Evolutionary conservation across 2,888 invertebrate species (phyloP).

Genomic region (Sinohyriopsis cumingii): DNA sequence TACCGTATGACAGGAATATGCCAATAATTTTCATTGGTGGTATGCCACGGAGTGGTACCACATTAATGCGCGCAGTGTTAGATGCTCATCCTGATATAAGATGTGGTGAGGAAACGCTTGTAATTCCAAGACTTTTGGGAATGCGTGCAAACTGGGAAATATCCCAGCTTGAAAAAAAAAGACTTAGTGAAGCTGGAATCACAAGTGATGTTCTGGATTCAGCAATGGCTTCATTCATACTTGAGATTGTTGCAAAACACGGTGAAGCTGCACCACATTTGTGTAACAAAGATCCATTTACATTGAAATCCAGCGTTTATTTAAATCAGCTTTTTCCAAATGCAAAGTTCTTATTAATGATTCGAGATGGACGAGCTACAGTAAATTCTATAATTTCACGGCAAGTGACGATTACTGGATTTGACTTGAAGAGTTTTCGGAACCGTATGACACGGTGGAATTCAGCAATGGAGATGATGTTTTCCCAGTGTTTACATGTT

Average conservation of each 20-base stretch:
- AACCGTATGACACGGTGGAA: constrained; percentile 97
- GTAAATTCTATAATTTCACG: constrained; percentile 98
- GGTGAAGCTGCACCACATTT: constrained; percentile 94
- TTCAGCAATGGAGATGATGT: constrained; percentile 94
- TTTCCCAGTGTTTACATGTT: constrained; percentile 59
- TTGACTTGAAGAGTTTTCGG: constrained; percentile 93
- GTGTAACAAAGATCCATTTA: constrained; percentile 99
- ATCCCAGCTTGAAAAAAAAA: constrained; percentile 76
- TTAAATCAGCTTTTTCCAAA: constrained; percentile 96
- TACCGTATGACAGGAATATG: constrained; percentile 45
- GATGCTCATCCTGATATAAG: constrained; percentile 98
- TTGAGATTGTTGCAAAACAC: constrained; percentile 83
- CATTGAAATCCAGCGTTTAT: constrained; percentile 96
- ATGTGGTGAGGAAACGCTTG: constrained; percentile 95
- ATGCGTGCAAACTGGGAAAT: constrained; percentile 96
- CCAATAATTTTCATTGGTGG: constrained; percentile 88
- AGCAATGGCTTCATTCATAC: constrained; percentile 96
- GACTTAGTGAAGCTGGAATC: constrained; percentile 75
- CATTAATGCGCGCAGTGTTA: constrained; percentile 96
- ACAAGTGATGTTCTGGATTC: constrained; percentile 93
- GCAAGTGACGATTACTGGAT: constrained; percentile 92
- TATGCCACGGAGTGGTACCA: constrained; percentile 97
- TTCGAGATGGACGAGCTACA: constrained; percentile 97
- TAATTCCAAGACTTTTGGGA: constrained; percentile 96
- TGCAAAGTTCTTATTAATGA: constrained; percentile 98